A percentile compares a stretch with the other conserved stretches of the same genome.
Evolutionary conservation across 2,113 vertebrate genomes (phyloP).

Genomic region (Ornithorhynchus anatinus): DNA sequence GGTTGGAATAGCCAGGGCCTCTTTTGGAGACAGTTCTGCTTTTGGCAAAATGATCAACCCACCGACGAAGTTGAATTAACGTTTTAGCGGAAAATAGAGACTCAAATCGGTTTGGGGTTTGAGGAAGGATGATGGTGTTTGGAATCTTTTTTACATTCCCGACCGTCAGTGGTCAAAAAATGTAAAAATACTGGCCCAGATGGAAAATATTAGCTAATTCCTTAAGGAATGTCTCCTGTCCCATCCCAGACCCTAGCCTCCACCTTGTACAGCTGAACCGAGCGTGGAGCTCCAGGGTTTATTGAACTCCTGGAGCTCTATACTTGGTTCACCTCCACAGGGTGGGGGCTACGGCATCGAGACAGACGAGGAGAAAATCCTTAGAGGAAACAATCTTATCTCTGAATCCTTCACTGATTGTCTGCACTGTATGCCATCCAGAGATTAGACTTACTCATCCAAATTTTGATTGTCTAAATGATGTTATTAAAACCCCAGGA

Average conservation of each 20-base stretch:
- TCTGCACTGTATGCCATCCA: neutral
- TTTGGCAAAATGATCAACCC: slow-evolving; percentile 45
- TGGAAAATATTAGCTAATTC: slow-evolving; percentile 9
- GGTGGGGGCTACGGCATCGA: neutral
- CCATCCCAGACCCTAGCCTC: no score
- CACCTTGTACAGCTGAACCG: neutral
- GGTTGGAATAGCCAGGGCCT: slow-evolving; percentile 22
- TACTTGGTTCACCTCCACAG: neutral
- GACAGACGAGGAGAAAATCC: neutral
- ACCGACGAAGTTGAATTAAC: slow-evolving; percentile 39
- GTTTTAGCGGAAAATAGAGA: slow-evolving; percentile 42
- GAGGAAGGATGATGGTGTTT: slow-evolving; percentile 24
- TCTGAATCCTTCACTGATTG: slow-evolving; percentile 6
- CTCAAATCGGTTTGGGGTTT: slow-evolving; percentile 20
- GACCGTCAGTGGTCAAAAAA: slow-evolving; percentile 1
- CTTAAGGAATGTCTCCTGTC: neutral
- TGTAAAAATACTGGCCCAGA: slow-evolving; percentile 23
- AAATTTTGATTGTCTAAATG: slow-evolving; percentile 9
- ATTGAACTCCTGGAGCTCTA: neutral
- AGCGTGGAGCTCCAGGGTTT: neutral
- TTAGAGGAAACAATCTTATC: neutral
- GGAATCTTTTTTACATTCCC: slow-evolving; percentile 13
- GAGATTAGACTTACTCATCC: neutral
- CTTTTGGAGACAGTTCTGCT: slow-evolving; percentile 35
- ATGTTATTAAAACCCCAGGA: neutral